These are phyloP conservation scores for Leguminivora glycinivorella DNA, from an alignment of 1,140 invertebrate genomes.

Conservation along the genomic window DNA sequence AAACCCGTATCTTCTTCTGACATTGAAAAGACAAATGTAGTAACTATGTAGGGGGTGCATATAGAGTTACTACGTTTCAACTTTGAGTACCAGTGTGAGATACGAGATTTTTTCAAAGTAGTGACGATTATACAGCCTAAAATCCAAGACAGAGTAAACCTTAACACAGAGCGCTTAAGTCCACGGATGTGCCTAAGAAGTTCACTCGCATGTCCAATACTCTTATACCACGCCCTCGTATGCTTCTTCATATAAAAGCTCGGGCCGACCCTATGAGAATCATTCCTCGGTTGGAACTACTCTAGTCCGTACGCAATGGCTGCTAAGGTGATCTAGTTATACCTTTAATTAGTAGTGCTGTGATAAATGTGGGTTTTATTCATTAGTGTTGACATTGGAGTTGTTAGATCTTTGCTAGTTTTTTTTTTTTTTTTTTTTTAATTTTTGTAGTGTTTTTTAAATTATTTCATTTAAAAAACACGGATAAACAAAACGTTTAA, in stretches of 20 bases:
- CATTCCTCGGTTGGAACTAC: conserved; percentile 57
- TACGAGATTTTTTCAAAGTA: too few species aligned
- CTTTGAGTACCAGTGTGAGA: too few species aligned
- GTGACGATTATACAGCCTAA: conserved; percentile 34
- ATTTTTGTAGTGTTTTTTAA: too few species aligned
- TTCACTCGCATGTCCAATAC: not conserved
- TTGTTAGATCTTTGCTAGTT: not conserved
- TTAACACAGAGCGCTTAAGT: not conserved
- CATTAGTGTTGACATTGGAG: not conserved
- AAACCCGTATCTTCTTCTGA: too few species aligned
- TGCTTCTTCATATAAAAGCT: conserved; percentile 65
- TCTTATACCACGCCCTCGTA: conserved; percentile 56
- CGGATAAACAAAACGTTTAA: too few species aligned
- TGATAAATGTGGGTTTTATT: conserved; percentile 3
- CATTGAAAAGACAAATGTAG: too few species aligned
- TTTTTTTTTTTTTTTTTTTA: too few species aligned
- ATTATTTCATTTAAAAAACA: too few species aligned
- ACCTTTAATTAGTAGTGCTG: conserved; percentile 39
- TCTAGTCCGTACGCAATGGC: conserved; percentile 64
- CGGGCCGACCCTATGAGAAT: conserved; percentile 46
- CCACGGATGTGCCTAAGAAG: not conserved
- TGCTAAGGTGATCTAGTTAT: conserved; percentile 59
- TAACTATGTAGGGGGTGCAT: too few species aligned
- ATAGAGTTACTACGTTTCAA: too few species aligned
- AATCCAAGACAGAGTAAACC: not conserved